phyloP scores from a whole-genome alignment of 2,888 invertebrate genomes.

The Caenorhabditis auriculariae region DNA sequence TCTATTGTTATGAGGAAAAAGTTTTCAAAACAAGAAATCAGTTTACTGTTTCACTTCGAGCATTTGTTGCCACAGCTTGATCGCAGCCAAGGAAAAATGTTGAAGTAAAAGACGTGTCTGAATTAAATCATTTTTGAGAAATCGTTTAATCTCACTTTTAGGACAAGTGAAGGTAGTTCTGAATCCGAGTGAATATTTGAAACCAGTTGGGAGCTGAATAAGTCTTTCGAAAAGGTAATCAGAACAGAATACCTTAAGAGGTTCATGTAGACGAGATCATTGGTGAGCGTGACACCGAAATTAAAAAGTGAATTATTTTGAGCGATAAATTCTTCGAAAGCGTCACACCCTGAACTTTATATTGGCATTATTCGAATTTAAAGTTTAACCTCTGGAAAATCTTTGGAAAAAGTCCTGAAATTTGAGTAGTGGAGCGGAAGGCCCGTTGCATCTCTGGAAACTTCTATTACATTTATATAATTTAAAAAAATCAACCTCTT shows the following conservation, averaged over 20 bases:
- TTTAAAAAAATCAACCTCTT: slow-evolving; percentile 10
- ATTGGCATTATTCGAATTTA: neutral
- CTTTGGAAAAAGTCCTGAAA: slow-evolving; percentile 54
- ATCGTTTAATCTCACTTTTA: slow-evolving; percentile 33
- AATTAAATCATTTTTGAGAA: slow-evolving; percentile 7
- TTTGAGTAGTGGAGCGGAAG: slow-evolving; percentile 43
- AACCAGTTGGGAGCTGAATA: slow-evolving; percentile 36
- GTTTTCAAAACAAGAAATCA: too few species aligned
- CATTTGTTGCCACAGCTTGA: slow-evolving; percentile 47
- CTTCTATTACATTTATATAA: neutral
- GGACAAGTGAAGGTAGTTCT: slow-evolving; percentile 55
- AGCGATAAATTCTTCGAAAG: slow-evolving; percentile 38
- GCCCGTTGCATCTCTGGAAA: slow-evolving; percentile 45
- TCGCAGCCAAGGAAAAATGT: slow-evolving; percentile 59
- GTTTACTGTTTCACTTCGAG: slow-evolving; percentile 8
- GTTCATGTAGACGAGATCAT: slow-evolving; percentile 58
- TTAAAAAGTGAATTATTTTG: slow-evolving; percentile 12
- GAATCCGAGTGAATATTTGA: slow-evolving; percentile 48
- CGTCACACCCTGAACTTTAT: slow-evolving; percentile 27
- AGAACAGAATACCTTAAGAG: slow-evolving; percentile 25
- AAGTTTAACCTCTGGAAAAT: slow-evolving; percentile 44
- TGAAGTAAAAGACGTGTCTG: slow-evolving; percentile 57
- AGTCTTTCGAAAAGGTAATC: too few species aligned
- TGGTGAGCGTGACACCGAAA: slow-evolving; percentile 51
- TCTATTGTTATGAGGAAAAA: too few species aligned